A percentile compares a stretch with the other conserved stretches of the same genome.
Evolutionary conservation across 2,888 invertebrate species (phyloP).

Genomic region (Machimus atricapillus): DNA sequence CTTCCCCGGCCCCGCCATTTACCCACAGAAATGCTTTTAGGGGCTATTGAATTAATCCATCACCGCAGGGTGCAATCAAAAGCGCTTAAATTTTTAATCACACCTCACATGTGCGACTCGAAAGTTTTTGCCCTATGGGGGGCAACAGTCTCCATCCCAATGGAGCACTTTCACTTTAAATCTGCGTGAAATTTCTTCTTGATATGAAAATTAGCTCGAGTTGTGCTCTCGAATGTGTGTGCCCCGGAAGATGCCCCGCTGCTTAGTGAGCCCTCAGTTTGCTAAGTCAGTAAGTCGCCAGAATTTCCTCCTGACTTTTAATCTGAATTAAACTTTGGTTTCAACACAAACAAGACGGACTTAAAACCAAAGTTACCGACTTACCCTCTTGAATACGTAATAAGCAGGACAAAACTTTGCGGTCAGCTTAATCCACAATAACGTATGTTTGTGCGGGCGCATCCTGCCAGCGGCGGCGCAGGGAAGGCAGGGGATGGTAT

Average conservation of each 20-base stretch:
- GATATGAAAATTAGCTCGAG: neutral
- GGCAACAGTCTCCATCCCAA: neutral
- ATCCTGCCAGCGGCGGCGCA: neutral
- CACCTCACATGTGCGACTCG: neutral
- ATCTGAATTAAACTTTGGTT: slow-evolving; percentile 31
- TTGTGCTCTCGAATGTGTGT: neutral
- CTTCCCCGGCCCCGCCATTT: neutral
- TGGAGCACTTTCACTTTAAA: neutral
- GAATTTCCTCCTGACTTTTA: slow-evolving; percentile 24
- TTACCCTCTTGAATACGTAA: slow-evolving; percentile 26
- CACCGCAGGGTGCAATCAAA: neutral
- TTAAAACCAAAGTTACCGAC: slow-evolving; percentile 27
- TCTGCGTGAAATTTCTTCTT: neutral
- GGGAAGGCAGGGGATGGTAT: too few species aligned
- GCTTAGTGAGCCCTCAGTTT: neutral
- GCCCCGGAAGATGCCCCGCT: neutral
- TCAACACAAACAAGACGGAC: slow-evolving; percentile 25
- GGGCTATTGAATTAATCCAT: neutral
- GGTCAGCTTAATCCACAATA: slow-evolving; percentile 27
- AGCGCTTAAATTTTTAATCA: neutral
- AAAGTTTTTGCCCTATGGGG: neutral
- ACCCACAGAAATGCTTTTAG: neutral
- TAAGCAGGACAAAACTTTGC: slow-evolving; percentile 34
- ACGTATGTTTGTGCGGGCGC: neutral
- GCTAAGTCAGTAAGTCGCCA: neutral